phyloP scores from a whole-genome alignment of 2,888 invertebrate genomes.

The Eupithecia pulchellata region DNA sequence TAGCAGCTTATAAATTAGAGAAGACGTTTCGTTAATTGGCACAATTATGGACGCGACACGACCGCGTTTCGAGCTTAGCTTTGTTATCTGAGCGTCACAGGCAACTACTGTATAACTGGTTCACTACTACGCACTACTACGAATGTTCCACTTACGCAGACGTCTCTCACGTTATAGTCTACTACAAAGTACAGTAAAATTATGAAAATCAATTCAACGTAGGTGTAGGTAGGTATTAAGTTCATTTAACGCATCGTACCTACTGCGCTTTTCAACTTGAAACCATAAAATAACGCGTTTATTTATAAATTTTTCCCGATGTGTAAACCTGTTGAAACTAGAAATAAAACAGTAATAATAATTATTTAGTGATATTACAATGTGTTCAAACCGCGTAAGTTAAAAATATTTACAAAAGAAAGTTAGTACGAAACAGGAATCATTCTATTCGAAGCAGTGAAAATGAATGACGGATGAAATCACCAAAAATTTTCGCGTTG shows the following conservation, averaged over 20 bases:
- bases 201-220: background rate
- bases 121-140: slow-evolving; percentile 9
- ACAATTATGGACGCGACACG: slow-evolving; percentile 70
- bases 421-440: background rate
- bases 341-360: no score
- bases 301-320: no score
- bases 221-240: no score
- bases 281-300: background rate
- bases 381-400: no score
- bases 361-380: no score
- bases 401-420: no score
- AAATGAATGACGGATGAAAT: background rate
- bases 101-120: background rate
- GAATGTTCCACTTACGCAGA: background rate
- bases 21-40: slow-evolving; percentile 73
- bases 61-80: slow-evolving; percentile 61
- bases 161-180: background rate
- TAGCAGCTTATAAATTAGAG: slow-evolving; percentile 66
- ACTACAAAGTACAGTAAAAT: background rate
- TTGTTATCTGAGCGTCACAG: slow-evolving; percentile 33
- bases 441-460: background rate
- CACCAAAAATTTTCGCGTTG: background rate
- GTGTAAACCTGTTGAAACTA: no score
- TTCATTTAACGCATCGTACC: no score
- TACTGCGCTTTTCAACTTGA: background rate